Evolutionary conservation across 2,113 vertebrate species (phyloP).

Genomic region (Octodon degus): DNA sequence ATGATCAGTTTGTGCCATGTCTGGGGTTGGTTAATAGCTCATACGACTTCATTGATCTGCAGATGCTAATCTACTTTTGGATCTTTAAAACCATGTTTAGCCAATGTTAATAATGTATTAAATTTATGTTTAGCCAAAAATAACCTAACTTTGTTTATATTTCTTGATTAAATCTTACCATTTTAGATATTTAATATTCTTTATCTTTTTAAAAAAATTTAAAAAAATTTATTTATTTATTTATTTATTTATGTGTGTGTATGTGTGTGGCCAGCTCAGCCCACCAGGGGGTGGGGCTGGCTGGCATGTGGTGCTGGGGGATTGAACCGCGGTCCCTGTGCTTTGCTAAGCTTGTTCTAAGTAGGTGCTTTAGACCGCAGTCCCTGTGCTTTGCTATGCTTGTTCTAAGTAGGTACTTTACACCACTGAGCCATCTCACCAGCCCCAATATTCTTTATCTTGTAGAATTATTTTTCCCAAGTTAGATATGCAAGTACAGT

Average conservation of each 20-base stretch:
- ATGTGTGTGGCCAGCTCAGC: no score
- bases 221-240: no score
- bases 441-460: slow-evolving; percentile 43
- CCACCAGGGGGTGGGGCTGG: no score
- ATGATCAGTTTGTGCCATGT: background rate
- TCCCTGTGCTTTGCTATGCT: no score
- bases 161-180: background rate
- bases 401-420: no score
- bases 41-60: background rate
- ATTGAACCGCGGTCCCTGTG: no score
- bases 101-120: background rate
- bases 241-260: no score
- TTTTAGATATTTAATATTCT: background rate
- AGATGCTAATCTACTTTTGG: background rate
- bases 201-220: slow-evolving; percentile 64
- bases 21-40: background rate
- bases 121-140: background rate
- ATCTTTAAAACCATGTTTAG: background rate
- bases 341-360: no score
- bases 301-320: no score
- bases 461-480: slow-evolving; percentile 18
- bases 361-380: no score
- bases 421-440: no score
- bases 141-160: background rate
- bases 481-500: slow-evolving; percentile 36